A percentile compares a stretch with the other conserved stretches of the same genome.
These are phyloP conservation scores for Mormyrops boulengeri DNA, from an alignment of 2,797 vertebrate genomes.

Conservation along the genomic window DNA sequence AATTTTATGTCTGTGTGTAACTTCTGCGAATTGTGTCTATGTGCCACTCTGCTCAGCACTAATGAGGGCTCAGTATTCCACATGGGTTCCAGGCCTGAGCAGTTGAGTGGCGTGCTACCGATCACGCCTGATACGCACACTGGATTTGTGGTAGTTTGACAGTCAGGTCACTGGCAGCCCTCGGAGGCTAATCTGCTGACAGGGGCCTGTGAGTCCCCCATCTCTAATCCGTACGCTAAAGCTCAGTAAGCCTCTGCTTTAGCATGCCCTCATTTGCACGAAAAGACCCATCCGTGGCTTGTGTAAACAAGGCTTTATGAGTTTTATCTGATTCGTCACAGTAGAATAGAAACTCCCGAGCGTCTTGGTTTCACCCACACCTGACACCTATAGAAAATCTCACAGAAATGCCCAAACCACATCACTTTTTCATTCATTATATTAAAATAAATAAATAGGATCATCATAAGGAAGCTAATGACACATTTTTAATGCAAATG, in stretches of 20 bases:
- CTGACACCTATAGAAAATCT: background rate
- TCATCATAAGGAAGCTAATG: conserved; percentile 7
- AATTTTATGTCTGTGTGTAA: background rate
- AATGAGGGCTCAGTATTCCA: conserved; percentile 20
- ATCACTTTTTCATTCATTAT: background rate
- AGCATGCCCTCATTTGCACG: background rate
- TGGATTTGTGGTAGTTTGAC: conserved; percentile 12
- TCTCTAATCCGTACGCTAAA: background rate
- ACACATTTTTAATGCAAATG: conserved; percentile 18
- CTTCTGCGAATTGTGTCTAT: background rate
- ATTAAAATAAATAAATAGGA: conserved; percentile 16
- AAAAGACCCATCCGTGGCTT: background rate
- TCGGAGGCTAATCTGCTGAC: conserved; percentile 7
- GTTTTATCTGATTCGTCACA: background rate
- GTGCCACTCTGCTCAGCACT: background rate
- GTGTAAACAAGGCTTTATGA: conserved; percentile 2
- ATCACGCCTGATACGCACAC: conserved; percentile 24
- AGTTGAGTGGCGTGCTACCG: conserved; percentile 21
- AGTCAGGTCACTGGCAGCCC: conserved; percentile 4
- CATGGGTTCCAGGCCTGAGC: conserved; percentile 12
- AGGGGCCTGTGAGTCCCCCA: background rate
- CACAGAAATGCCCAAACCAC: background rate
- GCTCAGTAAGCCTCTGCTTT: background rate
- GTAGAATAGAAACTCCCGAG: background rate
- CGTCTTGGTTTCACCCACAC: background rate